Conservation (phyloP, 2,797 vertebrate genomes). For the Liasis olivaceus region DNA sequence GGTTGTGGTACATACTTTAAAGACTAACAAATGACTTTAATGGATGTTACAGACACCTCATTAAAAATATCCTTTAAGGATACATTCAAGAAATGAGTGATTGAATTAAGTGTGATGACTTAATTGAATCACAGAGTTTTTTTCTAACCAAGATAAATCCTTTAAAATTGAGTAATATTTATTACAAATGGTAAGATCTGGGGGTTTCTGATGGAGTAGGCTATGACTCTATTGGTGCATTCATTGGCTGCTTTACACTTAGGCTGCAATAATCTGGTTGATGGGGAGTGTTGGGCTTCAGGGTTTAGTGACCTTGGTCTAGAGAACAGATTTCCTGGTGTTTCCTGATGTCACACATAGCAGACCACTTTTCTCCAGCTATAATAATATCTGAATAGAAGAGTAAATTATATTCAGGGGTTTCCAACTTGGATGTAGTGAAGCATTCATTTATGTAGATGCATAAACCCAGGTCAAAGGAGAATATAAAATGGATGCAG, state of each 20-base stretch:
- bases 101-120: not conserved
- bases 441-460: not conserved
- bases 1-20: not conserved
- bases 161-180: not conserved
- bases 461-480: not conserved
- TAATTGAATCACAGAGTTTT: not conserved
- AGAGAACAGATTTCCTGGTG: too few species aligned
- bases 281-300: too few species aligned
- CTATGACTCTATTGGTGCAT: too few species aligned
- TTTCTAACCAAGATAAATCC: not conserved
- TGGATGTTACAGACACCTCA: not conserved
- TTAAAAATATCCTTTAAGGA: conserved; percentile 3
- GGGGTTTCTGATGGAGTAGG: too few species aligned
- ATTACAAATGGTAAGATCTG: not conserved
- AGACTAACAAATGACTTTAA: not conserved
- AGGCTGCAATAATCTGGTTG: too few species aligned
- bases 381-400: not conserved
- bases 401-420: not conserved
- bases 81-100: conserved; percentile 1
- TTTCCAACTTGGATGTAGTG: not conserved
- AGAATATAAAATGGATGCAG: not conserved
- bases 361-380: too few species aligned
- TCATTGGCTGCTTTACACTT: too few species aligned
- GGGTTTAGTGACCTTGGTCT: too few species aligned
- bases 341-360: too few species aligned